Evolutionary conservation across 2,888 invertebrate genomes (phyloP).

Genomic region (Amphipoea oculea): DNA sequence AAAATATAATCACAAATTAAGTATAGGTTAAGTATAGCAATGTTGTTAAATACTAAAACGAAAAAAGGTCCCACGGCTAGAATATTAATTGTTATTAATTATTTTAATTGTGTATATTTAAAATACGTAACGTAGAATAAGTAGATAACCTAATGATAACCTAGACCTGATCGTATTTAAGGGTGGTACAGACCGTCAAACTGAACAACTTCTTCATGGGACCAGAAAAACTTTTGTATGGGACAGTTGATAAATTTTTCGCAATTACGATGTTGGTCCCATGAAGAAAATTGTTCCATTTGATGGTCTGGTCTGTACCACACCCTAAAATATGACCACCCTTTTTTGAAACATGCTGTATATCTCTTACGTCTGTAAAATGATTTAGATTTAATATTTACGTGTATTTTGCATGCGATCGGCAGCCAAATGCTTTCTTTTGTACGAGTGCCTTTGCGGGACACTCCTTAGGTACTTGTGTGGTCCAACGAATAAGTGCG

Average conservation of each 20-base stretch:
- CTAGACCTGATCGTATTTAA: too few relatives aligned
- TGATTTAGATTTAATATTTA: constrained; percentile 9
- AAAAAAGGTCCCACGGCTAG: too few relatives aligned
- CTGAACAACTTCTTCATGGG: too few relatives aligned
- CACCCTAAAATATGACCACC: background rate
- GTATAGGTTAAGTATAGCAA: too few relatives aligned
- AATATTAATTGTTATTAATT: too few relatives aligned
- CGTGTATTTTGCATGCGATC: constrained; percentile 53
- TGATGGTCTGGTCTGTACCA: background rate
- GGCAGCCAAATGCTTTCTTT: constrained; percentile 66
- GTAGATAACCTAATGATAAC: too few relatives aligned
- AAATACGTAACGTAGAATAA: too few relatives aligned
- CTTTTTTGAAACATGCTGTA: background rate
- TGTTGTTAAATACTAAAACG: too few relatives aligned
- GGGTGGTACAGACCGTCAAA: too few relatives aligned
- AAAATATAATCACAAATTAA: too few relatives aligned
- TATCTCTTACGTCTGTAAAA: background rate
- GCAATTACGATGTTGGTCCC: background rate
- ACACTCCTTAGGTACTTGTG: constrained; percentile 53
- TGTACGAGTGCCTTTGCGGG: constrained; percentile 64
- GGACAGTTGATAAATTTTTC: background rate
- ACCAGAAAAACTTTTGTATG: background rate
- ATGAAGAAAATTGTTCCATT: background rate
- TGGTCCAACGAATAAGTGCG: constrained; percentile 8
- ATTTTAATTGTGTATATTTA: too few relatives aligned